Evolutionary conservation across 2,113 vertebrate species (phyloP).

Genomic region (Mionectes macconnelli): DNA sequence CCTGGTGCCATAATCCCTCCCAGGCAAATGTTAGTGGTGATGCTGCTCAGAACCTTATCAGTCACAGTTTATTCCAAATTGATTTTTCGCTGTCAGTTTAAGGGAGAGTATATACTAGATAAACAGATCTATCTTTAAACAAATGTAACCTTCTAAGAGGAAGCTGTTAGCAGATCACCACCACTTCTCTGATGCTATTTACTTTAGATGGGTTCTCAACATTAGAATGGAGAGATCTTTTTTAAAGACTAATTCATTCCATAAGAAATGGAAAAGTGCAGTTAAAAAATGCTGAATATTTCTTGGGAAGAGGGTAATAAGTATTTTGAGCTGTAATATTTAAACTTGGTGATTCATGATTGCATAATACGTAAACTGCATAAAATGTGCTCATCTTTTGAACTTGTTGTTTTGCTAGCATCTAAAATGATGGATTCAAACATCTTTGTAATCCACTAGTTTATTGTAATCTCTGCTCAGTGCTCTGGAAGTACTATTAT

Average conservation of each 20-base stretch:
- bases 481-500: background rate
- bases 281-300: conserved; percentile 17
- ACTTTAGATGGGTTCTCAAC: background rate
- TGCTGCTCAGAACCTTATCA: background rate
- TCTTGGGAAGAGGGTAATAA: conserved; percentile 1
- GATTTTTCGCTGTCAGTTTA: background rate
- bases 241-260: background rate
- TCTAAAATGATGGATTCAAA: conserved; percentile 41
- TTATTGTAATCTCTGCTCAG: background rate
- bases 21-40: background rate
- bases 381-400: conserved; percentile 5
- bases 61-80: background rate
- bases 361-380: background rate
- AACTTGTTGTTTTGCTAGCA: conserved; percentile 20
- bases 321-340: conserved; percentile 33
- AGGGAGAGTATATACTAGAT: background rate
- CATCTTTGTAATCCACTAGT: background rate
- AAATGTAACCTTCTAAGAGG: background rate
- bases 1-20: background rate
- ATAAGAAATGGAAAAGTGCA: background rate
- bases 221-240: background rate
- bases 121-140: background rate
- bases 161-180: background rate
- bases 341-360: conserved; percentile 48
- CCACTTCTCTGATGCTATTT: background rate